These are phyloP conservation scores for Hirtodrosophila trivittata DNA, from an alignment of 2,888 invertebrate species.

Conservation along the genomic window DNA sequence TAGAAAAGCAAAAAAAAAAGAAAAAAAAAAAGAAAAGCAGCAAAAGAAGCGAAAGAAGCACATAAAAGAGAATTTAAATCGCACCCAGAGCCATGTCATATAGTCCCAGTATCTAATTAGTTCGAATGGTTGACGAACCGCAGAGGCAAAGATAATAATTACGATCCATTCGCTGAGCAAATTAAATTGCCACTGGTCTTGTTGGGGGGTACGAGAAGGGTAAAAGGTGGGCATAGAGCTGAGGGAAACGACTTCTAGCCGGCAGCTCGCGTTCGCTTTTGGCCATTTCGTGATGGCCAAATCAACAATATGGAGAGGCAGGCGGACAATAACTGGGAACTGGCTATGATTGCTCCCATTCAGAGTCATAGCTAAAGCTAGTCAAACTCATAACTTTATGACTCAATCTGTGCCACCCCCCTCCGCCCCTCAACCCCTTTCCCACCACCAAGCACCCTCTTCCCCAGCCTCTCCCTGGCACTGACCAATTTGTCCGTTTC, in stretches of 20 bases:
- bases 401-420: constrained; percentile 40
- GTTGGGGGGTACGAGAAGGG: not conserved
- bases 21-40: constrained; percentile 3
- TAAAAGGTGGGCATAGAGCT: not conserved
- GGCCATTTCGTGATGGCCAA: constrained; percentile 59
- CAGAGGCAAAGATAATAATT: constrained; percentile 43
- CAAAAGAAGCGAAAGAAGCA: constrained; percentile 9
- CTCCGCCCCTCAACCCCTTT: constrained; percentile 10
- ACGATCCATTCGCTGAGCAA: constrained; percentile 51
- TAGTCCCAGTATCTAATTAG: constrained; percentile 47
- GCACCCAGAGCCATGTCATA: constrained; percentile 30
- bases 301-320: constrained; percentile 15
- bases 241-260: constrained; percentile 35
- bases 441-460: no score
- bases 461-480: not conserved
- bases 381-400: constrained; percentile 46
- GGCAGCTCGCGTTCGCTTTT: constrained; percentile 16
- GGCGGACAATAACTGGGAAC: constrained; percentile 5
- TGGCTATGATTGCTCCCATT: constrained; percentile 46
- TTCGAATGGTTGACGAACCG: constrained; percentile 45
- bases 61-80: constrained; percentile 13
- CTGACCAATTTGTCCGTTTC: constrained; percentile 46
- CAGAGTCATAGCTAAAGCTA: constrained; percentile 8
- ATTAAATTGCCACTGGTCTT: constrained; percentile 72
- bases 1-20: constrained; percentile 28